Evolutionary conservation across 2,888 invertebrate genomes (phyloP), one percentile per base, ranked within the genome.

Genomic region (Pasiphila rectangulata): DNA sequence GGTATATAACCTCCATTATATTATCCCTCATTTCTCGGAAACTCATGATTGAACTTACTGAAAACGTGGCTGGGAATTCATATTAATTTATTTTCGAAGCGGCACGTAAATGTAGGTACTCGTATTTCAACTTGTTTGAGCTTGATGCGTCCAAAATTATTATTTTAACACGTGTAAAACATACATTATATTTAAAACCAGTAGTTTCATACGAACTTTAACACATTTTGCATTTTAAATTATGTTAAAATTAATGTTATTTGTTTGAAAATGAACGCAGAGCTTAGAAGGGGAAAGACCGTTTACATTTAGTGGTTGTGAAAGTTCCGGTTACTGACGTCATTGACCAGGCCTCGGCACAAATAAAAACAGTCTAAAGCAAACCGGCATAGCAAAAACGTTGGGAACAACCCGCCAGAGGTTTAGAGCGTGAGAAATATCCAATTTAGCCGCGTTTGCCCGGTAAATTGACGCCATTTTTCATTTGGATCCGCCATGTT

Each of bases 391-490:
- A 53, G 58, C 54, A 59, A 62, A 75, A 75, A 72, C 67, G 72
- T 59, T 63, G 65, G 61, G 60, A 75, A 70, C 68, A 70, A 60
- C 67, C 62, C 62, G 59, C 67, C 63, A 57, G 67, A 67, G 72
- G 69, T 67, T 76, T 67, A 75, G 77, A 62, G 74, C 70, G 78
- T 78, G 83, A 82, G 79, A 83, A 84, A 84, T 83, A 81, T 82
- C 83, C 86, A 86, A 85, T 86, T 86, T 86, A 76, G 78, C 75
- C 67, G 77, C 75, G 78, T 79, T 83, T 82, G 72, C 79, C 77
- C 80, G 72, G 70, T 75, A 86, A 86, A 87, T 87, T 80, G 85
- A 68, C 74, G 79, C 76, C 75, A 85, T 87, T 83, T 83, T 79
- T 86, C 83, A 84, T 79, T 76, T 72, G 63, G 73, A 42, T 38